Evolutionary conservation across 2,113 vertebrate genomes (phyloP), one percentile per base, ranked within the genome.

Genomic region (Elaphurus davidianus): DNA sequence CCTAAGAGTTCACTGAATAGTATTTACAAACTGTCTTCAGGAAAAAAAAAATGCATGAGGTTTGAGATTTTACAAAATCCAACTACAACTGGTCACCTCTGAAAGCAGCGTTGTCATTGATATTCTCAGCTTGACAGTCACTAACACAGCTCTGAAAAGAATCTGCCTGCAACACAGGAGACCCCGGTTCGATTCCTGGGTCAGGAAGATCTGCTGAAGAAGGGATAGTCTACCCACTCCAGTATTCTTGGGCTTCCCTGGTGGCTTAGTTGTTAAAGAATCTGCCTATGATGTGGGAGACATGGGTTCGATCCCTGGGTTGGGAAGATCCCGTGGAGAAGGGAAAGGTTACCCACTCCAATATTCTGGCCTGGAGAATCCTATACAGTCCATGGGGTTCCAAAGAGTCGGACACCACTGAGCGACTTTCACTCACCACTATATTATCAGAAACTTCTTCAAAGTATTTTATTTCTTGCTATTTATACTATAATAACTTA

Each of bases 11-110:
- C 47, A 85, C 30, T 27, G 8, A 91, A 76, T 3, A 79, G 25
- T 23, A 82, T 62, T 21, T 62, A 27, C 40, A 92, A 91, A 92
- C 30, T 92, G 14, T 85, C 52, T 91, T 93, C 11, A 94, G 60
- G 54, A 45, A 27, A 64, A 71, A 64, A 79, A 67, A 82, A 78
- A 81, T 47, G 59, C 11, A 95, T 6, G 33, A 84, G 28, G 10
- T 76, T 83, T 90, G 50, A n/a, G 50, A 78, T 94, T 92, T 93
- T 79, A 84, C 54, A 90, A 81, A 97, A 91, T 88, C 74, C 74
- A 90, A 16, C 45, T 81, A 28, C 43, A 62, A 67, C 52, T 54
- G 54, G n/a, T 85, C 78, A 91, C 30, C 28, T 36, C 47, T 52
- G 52, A 87, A 83, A 86, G 74, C 13, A 94, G 36, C 28, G 55